Conservation (phyloP, 2,888 invertebrate genomes). For the Nineta flava region DNA sequence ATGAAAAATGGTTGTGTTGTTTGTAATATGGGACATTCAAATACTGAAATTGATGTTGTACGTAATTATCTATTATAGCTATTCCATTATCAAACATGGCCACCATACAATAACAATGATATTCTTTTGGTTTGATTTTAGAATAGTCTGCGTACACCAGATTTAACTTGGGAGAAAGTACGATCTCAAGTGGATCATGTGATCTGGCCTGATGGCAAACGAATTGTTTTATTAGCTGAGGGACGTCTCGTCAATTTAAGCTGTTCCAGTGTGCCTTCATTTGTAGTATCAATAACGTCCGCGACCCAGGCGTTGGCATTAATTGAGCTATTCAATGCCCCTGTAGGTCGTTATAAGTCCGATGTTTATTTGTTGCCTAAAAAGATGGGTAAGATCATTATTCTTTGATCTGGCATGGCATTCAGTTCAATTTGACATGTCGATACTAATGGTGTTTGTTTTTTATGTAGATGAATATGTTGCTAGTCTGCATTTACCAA, state of each 20-base stretch:
- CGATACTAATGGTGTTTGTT: no score
- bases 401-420: slow-evolving; percentile 7
- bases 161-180: slow-evolving; percentile 93
- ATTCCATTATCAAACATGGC: not conserved
- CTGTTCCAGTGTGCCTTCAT: slow-evolving; percentile 93
- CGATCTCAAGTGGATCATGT: slow-evolving; percentile 97
- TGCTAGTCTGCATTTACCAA: slow-evolving; percentile 88
- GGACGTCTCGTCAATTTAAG: slow-evolving; percentile 91
- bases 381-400: slow-evolving; percentile 67
- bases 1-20: slow-evolving; percentile 93
- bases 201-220: slow-evolving; percentile 94
- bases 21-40: slow-evolving; percentile 96
- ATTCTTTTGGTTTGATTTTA: no score
- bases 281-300: slow-evolving; percentile 95
- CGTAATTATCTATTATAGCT: not conserved
- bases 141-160: slow-evolving; percentile 84
- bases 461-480: slow-evolving; percentile 78
- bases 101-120: not conserved
- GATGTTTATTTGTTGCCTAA: slow-evolving; percentile 96
- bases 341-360: slow-evolving; percentile 83
- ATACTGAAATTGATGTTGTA: slow-evolving; percentile 90
- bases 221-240: slow-evolving; percentile 84
- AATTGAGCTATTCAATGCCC: slow-evolving; percentile 94
- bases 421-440: not conserved
- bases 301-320: slow-evolving; percentile 93